Evolutionary conservation across 1,140 invertebrate genomes (phyloP).

Genomic region (Drosophila kikkawai): DNA sequence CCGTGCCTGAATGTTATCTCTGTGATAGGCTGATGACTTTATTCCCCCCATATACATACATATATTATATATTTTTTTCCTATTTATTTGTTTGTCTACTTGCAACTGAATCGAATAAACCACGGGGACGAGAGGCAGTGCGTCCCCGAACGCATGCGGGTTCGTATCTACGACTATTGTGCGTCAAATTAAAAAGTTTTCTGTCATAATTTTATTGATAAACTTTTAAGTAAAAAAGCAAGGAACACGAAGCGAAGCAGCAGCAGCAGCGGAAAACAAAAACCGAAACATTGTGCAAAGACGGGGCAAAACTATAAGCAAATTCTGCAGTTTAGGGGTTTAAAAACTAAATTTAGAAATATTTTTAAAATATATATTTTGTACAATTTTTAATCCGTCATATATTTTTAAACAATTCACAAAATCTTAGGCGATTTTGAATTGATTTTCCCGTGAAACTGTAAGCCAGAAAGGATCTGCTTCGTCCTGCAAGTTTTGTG

Average conservation of each 20-base stretch:
- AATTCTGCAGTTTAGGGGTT: not conserved
- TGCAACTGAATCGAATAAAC: conserved; percentile 40
- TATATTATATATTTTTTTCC: conserved; percentile 3
- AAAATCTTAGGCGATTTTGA: not conserved
- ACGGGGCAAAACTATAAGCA: not conserved
- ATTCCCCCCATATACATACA: not conserved
- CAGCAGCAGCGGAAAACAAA: conserved; percentile 35
- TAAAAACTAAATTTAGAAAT: not conserved
- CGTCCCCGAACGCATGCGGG: conserved; percentile 47
- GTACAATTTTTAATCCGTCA: accelerated
- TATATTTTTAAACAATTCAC: too few relatives aligned
- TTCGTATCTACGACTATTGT: conserved; percentile 58
- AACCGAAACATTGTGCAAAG: conserved; percentile 25
- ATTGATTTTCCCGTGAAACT: not conserved
- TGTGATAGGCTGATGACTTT: conserved; percentile 46
- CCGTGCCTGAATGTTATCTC: conserved; percentile 50
- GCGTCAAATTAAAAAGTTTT: conserved; percentile 84
- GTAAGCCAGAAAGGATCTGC: not conserved
- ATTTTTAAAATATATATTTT: not conserved
- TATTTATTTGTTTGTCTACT: conserved; percentile 47
- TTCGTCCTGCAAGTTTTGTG: conserved; percentile 40
- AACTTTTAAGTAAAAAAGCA: conserved; percentile 64
- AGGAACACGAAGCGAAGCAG: not conserved
- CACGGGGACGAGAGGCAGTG: not conserved
- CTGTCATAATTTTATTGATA: conserved; percentile 82